Conservation (phyloP, 2,797 vertebrate genomes). For the Malacoraja senta region DNA sequence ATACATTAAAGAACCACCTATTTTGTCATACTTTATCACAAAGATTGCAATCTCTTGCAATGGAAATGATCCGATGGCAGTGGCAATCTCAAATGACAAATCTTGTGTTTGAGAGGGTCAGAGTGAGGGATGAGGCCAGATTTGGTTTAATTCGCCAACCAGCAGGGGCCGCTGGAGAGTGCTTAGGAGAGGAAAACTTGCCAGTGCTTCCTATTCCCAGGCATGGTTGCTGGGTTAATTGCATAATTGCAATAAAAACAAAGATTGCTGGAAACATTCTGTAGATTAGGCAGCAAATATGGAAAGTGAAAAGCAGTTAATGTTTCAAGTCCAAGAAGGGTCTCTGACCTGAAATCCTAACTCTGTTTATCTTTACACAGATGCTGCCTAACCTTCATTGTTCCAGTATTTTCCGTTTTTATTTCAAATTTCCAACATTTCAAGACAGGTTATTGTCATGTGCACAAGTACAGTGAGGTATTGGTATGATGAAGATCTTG, state of each 20-base stretch:
- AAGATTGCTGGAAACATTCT: no score
- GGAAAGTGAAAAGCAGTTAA: no score
- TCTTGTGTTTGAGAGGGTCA: neutral
- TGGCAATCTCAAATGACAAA: neutral
- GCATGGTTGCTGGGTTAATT: neutral
- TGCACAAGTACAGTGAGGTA: no score
- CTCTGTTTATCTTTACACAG: no score
- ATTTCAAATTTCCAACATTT: no score
- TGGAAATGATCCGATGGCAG: neutral
- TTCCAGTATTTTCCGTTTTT: no score
- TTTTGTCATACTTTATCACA: neutral
- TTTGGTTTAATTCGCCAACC: neutral
- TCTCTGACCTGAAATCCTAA: no score
- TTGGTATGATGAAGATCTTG: no score
- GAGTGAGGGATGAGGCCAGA: neutral
- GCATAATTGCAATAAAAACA: neutral
- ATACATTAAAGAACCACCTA: neutral
- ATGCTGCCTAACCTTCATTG: no score
- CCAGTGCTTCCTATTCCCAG: neutral
- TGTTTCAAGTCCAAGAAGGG: no score
- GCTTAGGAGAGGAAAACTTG: neutral
- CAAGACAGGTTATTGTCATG: no score
- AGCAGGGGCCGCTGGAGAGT: neutral
- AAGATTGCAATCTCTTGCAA: neutral
- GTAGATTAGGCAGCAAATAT: no score